phyloP scores from a whole-genome alignment of 1,140 invertebrate species.

The Zaprionus inermis region DNA sequence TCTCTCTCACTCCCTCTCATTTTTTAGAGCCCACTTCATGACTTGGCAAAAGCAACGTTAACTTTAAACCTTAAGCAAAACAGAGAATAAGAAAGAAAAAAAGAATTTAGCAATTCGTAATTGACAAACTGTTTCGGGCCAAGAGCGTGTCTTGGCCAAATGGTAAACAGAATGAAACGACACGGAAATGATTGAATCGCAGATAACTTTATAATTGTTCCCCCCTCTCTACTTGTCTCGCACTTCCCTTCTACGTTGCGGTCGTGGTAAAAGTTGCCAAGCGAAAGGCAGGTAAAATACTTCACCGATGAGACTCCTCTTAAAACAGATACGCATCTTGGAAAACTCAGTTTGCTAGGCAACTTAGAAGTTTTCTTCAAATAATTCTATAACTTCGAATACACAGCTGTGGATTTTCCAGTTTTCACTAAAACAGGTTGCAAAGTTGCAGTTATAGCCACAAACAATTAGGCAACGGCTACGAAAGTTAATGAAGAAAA shows the following conservation, averaged over 20 bases:
- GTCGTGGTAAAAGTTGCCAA: slow-evolving; percentile 1
- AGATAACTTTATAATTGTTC: slow-evolving; percentile 50
- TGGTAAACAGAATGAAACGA: slow-evolving; percentile 37
- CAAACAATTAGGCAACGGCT: slow-evolving; percentile 32
- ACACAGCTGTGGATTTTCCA: slow-evolving; percentile 32
- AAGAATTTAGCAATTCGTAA: slow-evolving; percentile 69
- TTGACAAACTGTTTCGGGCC: slow-evolving; percentile 60
- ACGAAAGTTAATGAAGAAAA: slow-evolving; percentile 26
- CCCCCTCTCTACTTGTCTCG: not conserved
- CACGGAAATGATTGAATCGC: slow-evolving; percentile 42
- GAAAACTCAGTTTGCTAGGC: slow-evolving; percentile 7
- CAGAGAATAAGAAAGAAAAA: not conserved
- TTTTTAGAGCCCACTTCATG: slow-evolving; percentile 42
- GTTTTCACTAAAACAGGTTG: slow-evolving; percentile 13
- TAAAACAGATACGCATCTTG: slow-evolving; percentile 10
- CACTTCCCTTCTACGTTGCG: not conserved
- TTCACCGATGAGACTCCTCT: too few relatives aligned
- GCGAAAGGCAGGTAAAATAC: slow-evolving; percentile 26
- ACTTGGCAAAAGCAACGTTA: slow-evolving; percentile 59
- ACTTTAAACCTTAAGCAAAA: slow-evolving; percentile 15
- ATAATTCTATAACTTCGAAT: slow-evolving; percentile 12
- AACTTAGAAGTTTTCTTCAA: not conserved
- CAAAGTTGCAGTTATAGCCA: slow-evolving; percentile 40
- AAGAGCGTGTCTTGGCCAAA: slow-evolving; percentile 19
- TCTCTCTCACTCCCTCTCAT: not conserved